These are phyloP conservation scores for Rhaphigaster nebulosa DNA, from an alignment of 2,888 invertebrate species.

Conservation along the genomic window DNA sequence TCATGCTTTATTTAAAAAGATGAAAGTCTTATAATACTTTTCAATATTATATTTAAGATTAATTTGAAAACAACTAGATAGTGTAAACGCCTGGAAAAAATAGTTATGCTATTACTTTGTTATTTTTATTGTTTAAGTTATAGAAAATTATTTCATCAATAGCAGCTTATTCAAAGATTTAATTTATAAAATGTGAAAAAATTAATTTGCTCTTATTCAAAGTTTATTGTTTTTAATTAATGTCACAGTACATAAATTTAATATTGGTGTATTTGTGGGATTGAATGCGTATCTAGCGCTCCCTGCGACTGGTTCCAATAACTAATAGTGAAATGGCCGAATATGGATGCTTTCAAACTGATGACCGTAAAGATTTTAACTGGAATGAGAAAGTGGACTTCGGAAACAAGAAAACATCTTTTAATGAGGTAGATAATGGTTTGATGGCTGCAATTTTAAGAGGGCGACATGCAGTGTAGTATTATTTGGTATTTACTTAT, in stretches of 20 bases:
- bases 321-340: neutral
- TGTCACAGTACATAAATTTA: neutral
- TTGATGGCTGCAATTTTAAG: neutral
- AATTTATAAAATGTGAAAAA: too few species aligned
- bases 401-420: neutral
- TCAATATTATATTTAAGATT: too few species aligned
- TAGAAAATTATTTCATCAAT: neutral
- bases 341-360: neutral
- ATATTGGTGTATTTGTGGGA: neutral
- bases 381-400: neutral
- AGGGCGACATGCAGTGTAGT: neutral
- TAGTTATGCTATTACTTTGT: too few species aligned
- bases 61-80: too few species aligned
- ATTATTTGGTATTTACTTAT: neutral
- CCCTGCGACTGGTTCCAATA: neutral
- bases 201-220: neutral
- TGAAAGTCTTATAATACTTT: too few species aligned
- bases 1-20: neutral
- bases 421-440: neutral
- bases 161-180: too few species aligned
- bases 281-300: neutral
- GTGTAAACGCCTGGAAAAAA: too few species aligned
- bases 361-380: neutral
- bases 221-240: neutral
- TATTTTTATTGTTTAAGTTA: neutral